A percentile compares a stretch with the other conserved stretches of the same genome.
Conservation (phyloP, 1,140 invertebrate species). For the Oppia nitens region DNA sequence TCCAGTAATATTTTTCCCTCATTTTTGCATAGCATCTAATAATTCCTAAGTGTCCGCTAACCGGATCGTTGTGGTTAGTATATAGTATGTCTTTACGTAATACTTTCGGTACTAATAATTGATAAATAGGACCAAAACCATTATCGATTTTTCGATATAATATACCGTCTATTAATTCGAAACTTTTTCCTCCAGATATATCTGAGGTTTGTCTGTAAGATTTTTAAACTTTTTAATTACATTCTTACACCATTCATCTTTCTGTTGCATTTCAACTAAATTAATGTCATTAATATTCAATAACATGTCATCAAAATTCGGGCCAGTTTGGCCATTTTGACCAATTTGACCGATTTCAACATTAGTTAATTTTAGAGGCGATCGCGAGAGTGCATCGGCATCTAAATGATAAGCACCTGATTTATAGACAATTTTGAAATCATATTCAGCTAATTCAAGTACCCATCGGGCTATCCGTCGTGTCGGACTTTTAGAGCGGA, state of each 20-base stretch:
- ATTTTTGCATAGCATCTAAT: conserved; percentile 19
- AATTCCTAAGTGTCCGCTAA: conserved; percentile 18
- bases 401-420: conserved; percentile 7
- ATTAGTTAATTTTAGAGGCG: neutral
- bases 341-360: neutral
- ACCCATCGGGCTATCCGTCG: conserved; percentile 5
- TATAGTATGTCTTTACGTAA: conserved; percentile 29
- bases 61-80: conserved; percentile 28
- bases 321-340: too few species aligned
- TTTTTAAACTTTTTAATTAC: neutral
- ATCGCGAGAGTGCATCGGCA: conserved; percentile 7
- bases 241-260: neutral
- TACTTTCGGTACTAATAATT: neutral
- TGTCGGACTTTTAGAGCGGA: neutral
- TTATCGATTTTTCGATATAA: neutral
- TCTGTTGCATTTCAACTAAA: neutral
- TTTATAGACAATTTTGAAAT: conserved; percentile 14
- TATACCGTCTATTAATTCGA: neutral
- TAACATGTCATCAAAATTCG: neutral
- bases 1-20: conserved; percentile 20
- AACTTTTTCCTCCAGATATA: neutral
- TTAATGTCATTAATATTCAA: neutral
- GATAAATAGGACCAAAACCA: neutral
- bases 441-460: conserved; percentile 1
- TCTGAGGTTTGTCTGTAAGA: neutral